A percentile compares a stretch with the other conserved stretches of the same genome.
phyloP scores from a whole-genome alignment of 2,888 invertebrate species.

The Leptothorax acervorum region DNA sequence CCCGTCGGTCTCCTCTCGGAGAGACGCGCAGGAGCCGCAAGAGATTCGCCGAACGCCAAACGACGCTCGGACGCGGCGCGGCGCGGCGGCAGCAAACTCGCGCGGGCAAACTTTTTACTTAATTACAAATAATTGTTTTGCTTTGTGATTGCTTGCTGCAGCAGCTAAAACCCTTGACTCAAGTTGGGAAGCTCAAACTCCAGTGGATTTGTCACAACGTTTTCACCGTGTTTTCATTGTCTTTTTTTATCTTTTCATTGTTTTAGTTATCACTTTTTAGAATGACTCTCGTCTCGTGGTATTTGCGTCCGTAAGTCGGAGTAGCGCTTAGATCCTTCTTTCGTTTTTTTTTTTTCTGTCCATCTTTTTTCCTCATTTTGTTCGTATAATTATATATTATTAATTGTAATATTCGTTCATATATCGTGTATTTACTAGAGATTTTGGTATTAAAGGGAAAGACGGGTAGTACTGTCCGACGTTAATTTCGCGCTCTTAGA shows the following conservation, averaged over 20 bases:
- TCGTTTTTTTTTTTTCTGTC: constrained; percentile 47
- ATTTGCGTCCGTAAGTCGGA: constrained; percentile 43
- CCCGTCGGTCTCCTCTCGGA: neutral
- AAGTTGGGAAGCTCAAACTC: constrained; percentile 84
- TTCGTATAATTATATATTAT: constrained; percentile 66
- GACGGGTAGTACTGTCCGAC: constrained; percentile 64
- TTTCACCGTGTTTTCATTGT: constrained; percentile 54
- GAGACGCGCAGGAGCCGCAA: neutral
- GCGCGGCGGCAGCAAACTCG: constrained; percentile 39
- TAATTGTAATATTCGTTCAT: constrained; percentile 65
- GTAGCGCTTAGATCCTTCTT: constrained; percentile 45
- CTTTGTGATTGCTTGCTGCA: constrained; percentile 77
- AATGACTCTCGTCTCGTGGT: constrained; percentile 42
- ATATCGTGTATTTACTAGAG: constrained; percentile 63
- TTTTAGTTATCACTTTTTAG: constrained; percentile 31
- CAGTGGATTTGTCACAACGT: constrained; percentile 72
- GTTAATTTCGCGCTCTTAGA: constrained; percentile 45
- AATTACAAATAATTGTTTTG: constrained; percentile 72
- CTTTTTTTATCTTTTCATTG: constrained; percentile 48
- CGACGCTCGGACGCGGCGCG: neutral
- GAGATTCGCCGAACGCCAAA: neutral
- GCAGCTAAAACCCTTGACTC: constrained; percentile 85
- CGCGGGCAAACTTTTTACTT: constrained; percentile 59
- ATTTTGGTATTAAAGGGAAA: constrained; percentile 82
- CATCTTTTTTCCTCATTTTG: constrained; percentile 45